Evolutionary conservation across 2,888 invertebrate species (phyloP).

Genomic region (Ectropis crepuscularia): DNA sequence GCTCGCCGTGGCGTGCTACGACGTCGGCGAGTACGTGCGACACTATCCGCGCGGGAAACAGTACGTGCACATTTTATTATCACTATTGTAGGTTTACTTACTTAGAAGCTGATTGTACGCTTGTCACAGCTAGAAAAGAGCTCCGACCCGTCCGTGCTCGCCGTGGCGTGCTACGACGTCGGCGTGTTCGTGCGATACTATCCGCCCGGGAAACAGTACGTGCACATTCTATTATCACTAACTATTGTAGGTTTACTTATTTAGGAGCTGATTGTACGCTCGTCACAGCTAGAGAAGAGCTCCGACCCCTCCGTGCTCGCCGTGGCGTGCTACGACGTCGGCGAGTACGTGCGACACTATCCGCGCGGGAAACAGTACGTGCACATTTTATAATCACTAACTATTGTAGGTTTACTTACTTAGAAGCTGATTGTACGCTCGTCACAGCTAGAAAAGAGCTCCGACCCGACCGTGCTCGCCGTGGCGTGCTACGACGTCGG

Average conservation of each 20-base stretch:
- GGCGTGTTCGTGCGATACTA: slow-evolving; percentile 99
- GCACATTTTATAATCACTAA: background rate
- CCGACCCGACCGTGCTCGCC: slow-evolving; percentile 97
- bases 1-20: slow-evolving; percentile 98
- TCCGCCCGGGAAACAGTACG: slow-evolving; percentile 98
- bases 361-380: slow-evolving; percentile 99
- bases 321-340: slow-evolving; percentile 99
- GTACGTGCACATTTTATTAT: slow-evolving; percentile 84
- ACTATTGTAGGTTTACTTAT: too few relatives aligned
- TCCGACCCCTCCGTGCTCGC: slow-evolving; percentile 97
- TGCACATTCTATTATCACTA: slow-evolving; percentile 43
- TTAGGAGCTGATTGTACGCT: slow-evolving; percentile 98
- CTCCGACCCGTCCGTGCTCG: slow-evolving; percentile 96
- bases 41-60: slow-evolving; percentile 99
- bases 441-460: slow-evolving; percentile 95
- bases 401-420: too few relatives aligned
- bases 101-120: too few relatives aligned
- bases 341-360: slow-evolving; percentile 99
- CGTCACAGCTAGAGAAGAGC: slow-evolving; percentile 96
- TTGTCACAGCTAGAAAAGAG: slow-evolving; percentile 96
- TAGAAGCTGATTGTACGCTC: too few relatives aligned
- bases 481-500: slow-evolving; percentile 99
- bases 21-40: slow-evolving; percentile 99
- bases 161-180: slow-evolving; percentile 99
- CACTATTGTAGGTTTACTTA: too few relatives aligned